A percentile compares a stretch with the other conserved stretches of the same genome.
Conservation (phyloP, 2,797 vertebrate species). For the Distichodus sexfasciatus region DNA sequence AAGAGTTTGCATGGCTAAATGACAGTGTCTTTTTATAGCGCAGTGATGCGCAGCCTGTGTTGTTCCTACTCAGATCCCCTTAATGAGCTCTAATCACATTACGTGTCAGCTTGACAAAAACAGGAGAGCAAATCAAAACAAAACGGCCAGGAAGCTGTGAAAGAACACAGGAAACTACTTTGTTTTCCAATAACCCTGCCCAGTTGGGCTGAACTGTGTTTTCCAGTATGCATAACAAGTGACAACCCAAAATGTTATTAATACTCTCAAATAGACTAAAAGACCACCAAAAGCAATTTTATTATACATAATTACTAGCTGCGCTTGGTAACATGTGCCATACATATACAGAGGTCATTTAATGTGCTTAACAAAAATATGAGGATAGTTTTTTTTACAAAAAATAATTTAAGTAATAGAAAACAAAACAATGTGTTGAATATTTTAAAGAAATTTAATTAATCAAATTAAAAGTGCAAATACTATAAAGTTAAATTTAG, state of each 20-base stretch:
- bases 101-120: constrained; percentile 23
- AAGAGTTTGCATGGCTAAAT: background rate
- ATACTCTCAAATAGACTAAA: too few species aligned
- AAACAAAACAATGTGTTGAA: too few species aligned
- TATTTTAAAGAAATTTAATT: too few species aligned
- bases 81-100: constrained; percentile 38
- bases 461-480: too few species aligned
- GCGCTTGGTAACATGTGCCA: too few species aligned
- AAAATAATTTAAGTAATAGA: too few species aligned
- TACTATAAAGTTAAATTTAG: too few species aligned
- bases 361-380: too few species aligned
- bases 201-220: background rate
- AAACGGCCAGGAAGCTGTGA: constrained; percentile 23
- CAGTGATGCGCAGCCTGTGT: background rate
- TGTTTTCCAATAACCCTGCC: constrained; percentile 5
- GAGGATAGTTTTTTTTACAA: too few species aligned
- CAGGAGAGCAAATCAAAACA: constrained; percentile 24
- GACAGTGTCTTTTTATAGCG: constrained; percentile 11
- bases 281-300: too few species aligned
- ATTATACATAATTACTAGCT: too few species aligned
- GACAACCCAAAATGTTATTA: background rate
- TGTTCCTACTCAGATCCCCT: constrained; percentile 12
- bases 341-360: too few species aligned
- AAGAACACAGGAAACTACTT: constrained; percentile 21
- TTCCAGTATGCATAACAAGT: background rate